A percentile compares a stretch with the other conserved stretches of the same genome.
Conservation (phyloP, 2,888 invertebrate species). For the Seira ritae region DNA sequence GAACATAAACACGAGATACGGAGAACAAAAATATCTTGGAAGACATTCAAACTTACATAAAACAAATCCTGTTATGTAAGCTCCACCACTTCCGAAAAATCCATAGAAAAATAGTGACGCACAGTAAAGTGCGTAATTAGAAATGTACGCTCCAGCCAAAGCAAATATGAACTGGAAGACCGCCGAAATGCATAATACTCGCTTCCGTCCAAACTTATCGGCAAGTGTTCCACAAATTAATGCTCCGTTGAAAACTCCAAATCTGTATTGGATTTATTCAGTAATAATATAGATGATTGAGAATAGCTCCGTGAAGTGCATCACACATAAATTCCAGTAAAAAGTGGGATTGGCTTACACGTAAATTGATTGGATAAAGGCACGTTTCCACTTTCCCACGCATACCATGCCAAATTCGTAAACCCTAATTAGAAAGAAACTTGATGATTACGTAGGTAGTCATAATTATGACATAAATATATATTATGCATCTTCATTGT, state of each 20-base stretch:
- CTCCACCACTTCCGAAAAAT: conserved; percentile 64
- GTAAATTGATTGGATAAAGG: conserved; percentile 81
- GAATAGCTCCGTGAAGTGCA: too few species aligned
- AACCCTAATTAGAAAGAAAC: conserved; percentile 32
- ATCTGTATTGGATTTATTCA: conserved; percentile 64
- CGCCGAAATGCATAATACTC: conserved; percentile 86
- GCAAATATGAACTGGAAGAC: conserved; percentile 83
- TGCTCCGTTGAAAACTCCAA: conserved; percentile 88
- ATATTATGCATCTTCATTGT: too few species aligned
- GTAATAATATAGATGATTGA: background rate
- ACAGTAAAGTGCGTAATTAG: conserved; percentile 77
- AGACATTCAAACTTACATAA: conserved; percentile 74
- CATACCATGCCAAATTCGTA: conserved; percentile 83
- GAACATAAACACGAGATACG: too few species aligned
- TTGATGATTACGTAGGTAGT: too few species aligned
- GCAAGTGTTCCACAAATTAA: conserved; percentile 87
- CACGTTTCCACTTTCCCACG: conserved; percentile 87
- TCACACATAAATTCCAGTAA: conserved; percentile 79
- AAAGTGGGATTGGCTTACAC: conserved; percentile 25
- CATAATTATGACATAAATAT: too few species aligned
- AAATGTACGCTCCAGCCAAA: conserved; percentile 85
- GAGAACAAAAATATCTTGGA: too few species aligned
- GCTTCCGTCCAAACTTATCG: conserved; percentile 86
- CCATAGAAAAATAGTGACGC: conserved; percentile 82
- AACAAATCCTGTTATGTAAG: conserved; percentile 76